Base-by-base conservation (phyloP, 1,140 invertebrate genomes). In the Acromyrmex charruanus region DNA sequence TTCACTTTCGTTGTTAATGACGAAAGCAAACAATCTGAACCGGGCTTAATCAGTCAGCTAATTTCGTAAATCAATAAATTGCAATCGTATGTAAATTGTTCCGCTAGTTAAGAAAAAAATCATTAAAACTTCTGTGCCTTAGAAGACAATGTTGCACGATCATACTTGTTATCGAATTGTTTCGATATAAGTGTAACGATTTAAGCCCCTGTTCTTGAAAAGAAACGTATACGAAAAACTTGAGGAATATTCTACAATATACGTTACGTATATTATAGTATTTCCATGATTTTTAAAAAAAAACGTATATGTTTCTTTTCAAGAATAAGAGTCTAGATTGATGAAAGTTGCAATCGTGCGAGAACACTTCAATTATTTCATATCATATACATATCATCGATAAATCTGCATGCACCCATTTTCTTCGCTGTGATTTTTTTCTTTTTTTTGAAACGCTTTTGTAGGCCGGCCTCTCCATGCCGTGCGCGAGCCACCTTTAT, bases 401-500 rank as follows among this genome's bases (percentile, higher is more conserved):
- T 74, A 84, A 61, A 84, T 84, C 58, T 84, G 69, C 39, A 44
- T 79, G 35, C 53, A 55, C 25, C 44, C 72, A 44, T 65, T 21
- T 80, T 44, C 21, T 69, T 80, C 18, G 49, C 51, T 86, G 51
- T 77, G 18, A 68, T 80, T 49, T 75, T 74, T 66, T 66, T 2
- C 59, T 31, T 59, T 31, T 66, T 55, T 25, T 69, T 31, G 25
- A 81, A 91, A 90, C 88, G 86, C 89, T 85, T 91, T 89, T 68
- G 81, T 93, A 93, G 90, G 92, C 92, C 92, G 80, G 63, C 79
- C 75, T 91, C 86, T 71, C 65, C 63, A 68, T 81, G 53, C 79
- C 77, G 85, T 49, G 77, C 65, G 58, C 53, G 77, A 66, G 53
- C 61, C 75, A 86, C 69, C 77, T 85, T 92, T 93, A 92, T 93